Base-by-base conservation (phyloP, 2,113 vertebrate species). In the Perca flavescens region DNA sequence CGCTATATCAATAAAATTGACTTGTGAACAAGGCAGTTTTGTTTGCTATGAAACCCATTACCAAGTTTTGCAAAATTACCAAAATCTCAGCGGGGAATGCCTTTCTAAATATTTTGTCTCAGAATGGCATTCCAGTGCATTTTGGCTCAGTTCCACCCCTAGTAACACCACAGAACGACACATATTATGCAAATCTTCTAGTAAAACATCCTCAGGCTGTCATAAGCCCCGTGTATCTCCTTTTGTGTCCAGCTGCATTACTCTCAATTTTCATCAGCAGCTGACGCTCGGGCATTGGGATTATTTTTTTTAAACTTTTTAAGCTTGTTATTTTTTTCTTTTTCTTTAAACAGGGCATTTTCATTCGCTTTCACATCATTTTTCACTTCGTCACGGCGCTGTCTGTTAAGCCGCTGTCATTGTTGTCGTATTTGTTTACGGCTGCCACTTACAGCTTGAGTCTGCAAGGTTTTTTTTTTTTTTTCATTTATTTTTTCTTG, bases 401-500 rank as follows among this genome's bases (percentile, higher is more conserved):
- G 28, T 79, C 69, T 63, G 67, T 57, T 77, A 75, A 81, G 71
- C 77, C 70, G 69, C 73, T 77, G 70, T 74, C 75, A 74, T 76
- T 85, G 83, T 80, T 67, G 50, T 84, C 63, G 34, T 69, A 65
- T 87, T 86, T 86, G 74, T 85, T 82, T 82, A 72, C 63, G 57
- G 68, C 69, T 86, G 80, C 74, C 57, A 70, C 84, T 83, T 71
- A 81, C 50, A 66, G 56, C 62, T 75, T 4, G 22, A 87, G 76
- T 83, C 63, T 11, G 34, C 57, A 36, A 13, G n/a, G 9, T 54
- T 28, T 21, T 57, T 77, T 64, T 21, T 57, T 77, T 64, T 63
- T 53, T 75, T 53, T 22, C 54, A 71, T 65, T 46, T n/a, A n/a
- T 1, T n/a, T 43, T 22, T 78, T 77, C 58, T 77, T 64, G 28